These are phyloP conservation scores for Rhaphigaster nebulosa DNA, from an alignment of 2,888 invertebrate genomes.

Conservation along the genomic window DNA sequence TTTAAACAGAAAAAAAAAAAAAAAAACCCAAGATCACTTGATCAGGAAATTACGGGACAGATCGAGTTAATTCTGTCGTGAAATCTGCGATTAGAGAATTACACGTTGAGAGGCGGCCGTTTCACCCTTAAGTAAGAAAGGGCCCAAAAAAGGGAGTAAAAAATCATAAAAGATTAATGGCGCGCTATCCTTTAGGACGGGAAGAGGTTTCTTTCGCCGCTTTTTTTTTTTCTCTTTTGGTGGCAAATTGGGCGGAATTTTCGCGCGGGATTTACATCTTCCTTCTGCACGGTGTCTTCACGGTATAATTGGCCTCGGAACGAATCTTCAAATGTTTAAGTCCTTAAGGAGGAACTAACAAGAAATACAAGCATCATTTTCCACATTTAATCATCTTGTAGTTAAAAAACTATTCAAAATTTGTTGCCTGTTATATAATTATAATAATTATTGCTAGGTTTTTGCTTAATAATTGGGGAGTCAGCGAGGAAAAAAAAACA, in stretches of 20 bases:
- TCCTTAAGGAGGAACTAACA: neutral
- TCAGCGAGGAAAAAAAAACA: too few relatives aligned
- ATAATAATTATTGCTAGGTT: too few relatives aligned
- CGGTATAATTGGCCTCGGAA: neutral
- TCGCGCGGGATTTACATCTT: constrained; percentile 9
- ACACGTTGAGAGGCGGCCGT: constrained; percentile 5
- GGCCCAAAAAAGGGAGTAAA: neutral
- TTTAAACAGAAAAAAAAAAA: neutral
- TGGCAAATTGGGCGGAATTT: constrained; percentile 41
- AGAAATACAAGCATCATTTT: neutral
- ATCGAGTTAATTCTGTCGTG: constrained; percentile 4
- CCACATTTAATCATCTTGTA: too few relatives aligned
- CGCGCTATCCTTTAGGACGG: constrained; percentile 28
- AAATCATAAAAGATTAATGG: constrained; percentile 45
- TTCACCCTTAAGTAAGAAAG: constrained; percentile 23
- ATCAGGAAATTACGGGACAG: neutral
- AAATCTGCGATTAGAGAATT: constrained; percentile 29
- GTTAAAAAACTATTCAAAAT: too few relatives aligned
- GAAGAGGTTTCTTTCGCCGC: constrained; percentile 11
- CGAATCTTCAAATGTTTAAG: neutral
- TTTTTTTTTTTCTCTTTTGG: constrained; percentile 13
- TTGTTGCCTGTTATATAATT: too few relatives aligned
- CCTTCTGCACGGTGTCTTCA: neutral
- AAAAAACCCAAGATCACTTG: too few relatives aligned
- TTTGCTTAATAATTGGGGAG: too few relatives aligned